Evolutionary conservation across 2,888 invertebrate species (phyloP).

Genomic region (Epiblema foenella): DNA sequence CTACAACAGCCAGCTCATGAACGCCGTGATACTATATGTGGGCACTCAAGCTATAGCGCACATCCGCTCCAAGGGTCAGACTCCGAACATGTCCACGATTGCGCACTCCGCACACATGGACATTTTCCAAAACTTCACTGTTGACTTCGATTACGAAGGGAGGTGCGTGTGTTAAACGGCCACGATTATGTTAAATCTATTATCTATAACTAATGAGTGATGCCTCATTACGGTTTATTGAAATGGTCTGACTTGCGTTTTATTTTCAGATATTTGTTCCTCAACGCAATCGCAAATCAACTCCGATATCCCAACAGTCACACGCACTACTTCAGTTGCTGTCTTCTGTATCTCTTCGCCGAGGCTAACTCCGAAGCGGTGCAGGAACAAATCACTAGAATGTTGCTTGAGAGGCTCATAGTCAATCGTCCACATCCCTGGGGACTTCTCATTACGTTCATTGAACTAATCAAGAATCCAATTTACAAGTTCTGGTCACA

Average conservation of each 20-base stretch:
- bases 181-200: too few relatives aligned
- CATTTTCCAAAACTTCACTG: conserved; percentile 99
- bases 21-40: conserved; percentile 98
- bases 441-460: conserved; percentile 99
- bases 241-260: neutral
- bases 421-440: conserved; percentile 99
- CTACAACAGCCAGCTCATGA: conserved; percentile 98
- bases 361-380: conserved; percentile 99
- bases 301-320: conserved; percentile 99
- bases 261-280: conserved; percentile 92
- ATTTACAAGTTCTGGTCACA: conserved; percentile 99
- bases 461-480: conserved; percentile 99
- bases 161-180: conserved; percentile 63
- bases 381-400: conserved; percentile 99
- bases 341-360: conserved; percentile 97
- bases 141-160: conserved; percentile 99
- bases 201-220: neutral
- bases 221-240: neutral
- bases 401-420: conserved; percentile 97
- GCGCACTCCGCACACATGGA: conserved; percentile 99
- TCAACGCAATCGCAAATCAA: conserved; percentile 99
- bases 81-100: conserved; percentile 98
- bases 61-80: conserved; percentile 95
- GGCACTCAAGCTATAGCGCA: conserved; percentile 98
- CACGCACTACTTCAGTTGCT: conserved; percentile 99